A percentile compares a stretch with the other conserved stretches of the same genome.
phyloP scores from a whole-genome alignment of 2,888 invertebrate species.

The Drosophila vallismaia region DNA sequence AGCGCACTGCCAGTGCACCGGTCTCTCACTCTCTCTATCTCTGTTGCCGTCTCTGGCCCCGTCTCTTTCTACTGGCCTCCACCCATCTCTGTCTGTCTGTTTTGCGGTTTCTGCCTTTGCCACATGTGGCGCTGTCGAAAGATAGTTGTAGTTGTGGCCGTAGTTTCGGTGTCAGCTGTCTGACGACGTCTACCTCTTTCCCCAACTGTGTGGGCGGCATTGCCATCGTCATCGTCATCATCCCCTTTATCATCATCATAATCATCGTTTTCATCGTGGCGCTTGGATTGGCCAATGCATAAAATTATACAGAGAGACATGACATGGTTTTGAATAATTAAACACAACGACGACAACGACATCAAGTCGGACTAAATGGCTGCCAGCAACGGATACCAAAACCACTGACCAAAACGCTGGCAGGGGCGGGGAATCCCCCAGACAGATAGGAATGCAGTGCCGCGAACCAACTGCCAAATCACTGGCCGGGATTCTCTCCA shows the following conservation, averaged over 20 bases:
- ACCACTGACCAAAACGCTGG: constrained; percentile 13
- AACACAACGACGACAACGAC: constrained; percentile 64
- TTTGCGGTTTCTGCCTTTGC: constrained; percentile 62
- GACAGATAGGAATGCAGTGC: constrained; percentile 38
- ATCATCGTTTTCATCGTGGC: constrained; percentile 45
- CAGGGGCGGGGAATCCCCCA: constrained; percentile 26
- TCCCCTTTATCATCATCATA: constrained; percentile 39
- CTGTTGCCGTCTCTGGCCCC: constrained; percentile 24
- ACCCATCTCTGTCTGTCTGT: constrained; percentile 9
- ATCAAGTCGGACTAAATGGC: constrained; percentile 44
- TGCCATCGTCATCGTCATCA: constrained; percentile 28
- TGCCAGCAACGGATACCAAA: constrained; percentile 27
- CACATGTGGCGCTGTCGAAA: constrained; percentile 66
- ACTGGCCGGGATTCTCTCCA: constrained; percentile 35
- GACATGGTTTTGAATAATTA: constrained; percentile 84
- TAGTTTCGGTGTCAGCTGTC: constrained; percentile 60
- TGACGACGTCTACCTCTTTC: constrained; percentile 37
- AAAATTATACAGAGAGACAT: constrained; percentile 82
- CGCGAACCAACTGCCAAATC: constrained; percentile 40
- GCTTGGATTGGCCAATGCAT: constrained; percentile 80
- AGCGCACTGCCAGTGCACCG: constrained; percentile 41
- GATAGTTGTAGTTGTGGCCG: constrained; percentile 49
- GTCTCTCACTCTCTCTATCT: constrained; percentile 35
- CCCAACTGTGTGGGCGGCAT: constrained; percentile 39
- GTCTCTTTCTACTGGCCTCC: constrained; percentile 13